A percentile compares a stretch with the other conserved stretches of the same genome.
Conservation (phyloP, 2,888 invertebrate species). For the Ctenicera cuprea region DNA sequence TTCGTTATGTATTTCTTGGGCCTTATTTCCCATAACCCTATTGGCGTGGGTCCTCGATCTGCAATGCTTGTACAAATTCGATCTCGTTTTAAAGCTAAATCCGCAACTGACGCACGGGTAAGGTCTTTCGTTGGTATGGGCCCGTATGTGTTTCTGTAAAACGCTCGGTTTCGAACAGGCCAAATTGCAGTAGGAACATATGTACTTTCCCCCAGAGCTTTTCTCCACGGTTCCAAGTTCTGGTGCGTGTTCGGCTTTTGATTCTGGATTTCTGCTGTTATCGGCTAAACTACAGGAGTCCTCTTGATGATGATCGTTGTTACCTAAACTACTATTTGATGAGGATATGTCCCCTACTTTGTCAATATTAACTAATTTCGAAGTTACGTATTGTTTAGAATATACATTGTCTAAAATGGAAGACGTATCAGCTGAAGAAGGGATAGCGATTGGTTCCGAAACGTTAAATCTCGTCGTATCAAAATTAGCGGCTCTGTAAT, state of each 20-base stretch:
- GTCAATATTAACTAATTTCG: conserved; percentile 55
- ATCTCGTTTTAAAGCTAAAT: conserved; percentile 95
- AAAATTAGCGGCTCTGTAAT: conserved; percentile 64
- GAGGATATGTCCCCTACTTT: conserved; percentile 56
- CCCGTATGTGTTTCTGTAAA: conserved; percentile 93
- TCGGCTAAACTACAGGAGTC: conserved; percentile 38
- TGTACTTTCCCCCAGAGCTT: conserved; percentile 79
- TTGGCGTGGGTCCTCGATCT: conserved; percentile 73
- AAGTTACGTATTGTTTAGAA: conserved; percentile 60
- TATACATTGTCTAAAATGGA: conserved; percentile 68
- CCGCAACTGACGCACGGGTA: conserved; percentile 93
- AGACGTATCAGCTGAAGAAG: conserved; percentile 63
- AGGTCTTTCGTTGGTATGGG: conserved; percentile 94
- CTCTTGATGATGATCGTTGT: conserved; percentile 38
- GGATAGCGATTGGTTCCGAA: conserved; percentile 61
- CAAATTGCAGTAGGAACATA: conserved; percentile 91
- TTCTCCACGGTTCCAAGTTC: conserved; percentile 61
- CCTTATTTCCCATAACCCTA: conserved; percentile 70
- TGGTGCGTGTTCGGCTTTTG: conserved; percentile 15
- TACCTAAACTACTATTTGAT: conserved; percentile 39
- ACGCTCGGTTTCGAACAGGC: conserved; percentile 95
- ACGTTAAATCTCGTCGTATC: conserved; percentile 64
- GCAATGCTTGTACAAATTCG: conserved; percentile 94
- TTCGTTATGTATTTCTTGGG: conserved; percentile 59
- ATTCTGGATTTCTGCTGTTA: conserved; percentile 34